phyloP scores from a whole-genome alignment of 2,113 vertebrate genomes.

The Rhineura floridana region DNA sequence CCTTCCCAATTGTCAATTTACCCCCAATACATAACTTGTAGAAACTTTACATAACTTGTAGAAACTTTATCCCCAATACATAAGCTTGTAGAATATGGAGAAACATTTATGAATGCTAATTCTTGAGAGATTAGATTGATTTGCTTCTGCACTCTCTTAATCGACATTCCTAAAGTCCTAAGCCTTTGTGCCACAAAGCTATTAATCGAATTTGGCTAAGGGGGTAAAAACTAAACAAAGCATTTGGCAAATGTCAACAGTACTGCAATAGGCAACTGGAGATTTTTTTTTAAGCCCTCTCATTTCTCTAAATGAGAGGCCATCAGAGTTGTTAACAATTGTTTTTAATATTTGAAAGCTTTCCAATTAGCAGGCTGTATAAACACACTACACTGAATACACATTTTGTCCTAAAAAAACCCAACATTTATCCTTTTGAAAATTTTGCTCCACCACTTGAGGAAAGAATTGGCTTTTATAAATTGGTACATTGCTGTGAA shows the following conservation, averaged over 20 bases:
- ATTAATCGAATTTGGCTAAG: background rate
- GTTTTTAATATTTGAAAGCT: slow-evolving; percentile 38
- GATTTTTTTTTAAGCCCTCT: background rate
- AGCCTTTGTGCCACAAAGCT: background rate
- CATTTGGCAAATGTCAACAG: background rate
- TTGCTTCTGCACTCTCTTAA: slow-evolving; percentile 8
- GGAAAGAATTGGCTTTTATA: slow-evolving; percentile 25
- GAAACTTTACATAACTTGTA: too few species aligned
- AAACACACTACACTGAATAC: slow-evolving; percentile 44
- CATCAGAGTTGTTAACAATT: slow-evolving; percentile 30
- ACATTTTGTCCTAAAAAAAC: slow-evolving; percentile 37
- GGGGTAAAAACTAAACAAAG: background rate
- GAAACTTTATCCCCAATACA: too few species aligned
- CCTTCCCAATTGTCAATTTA: background rate
- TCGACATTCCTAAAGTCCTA: background rate
- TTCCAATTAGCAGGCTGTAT: slow-evolving; percentile 53
- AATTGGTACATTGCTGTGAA: slow-evolving; percentile 6
- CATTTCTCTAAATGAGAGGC: slow-evolving; percentile 41
- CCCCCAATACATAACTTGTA: slow-evolving; percentile 1
- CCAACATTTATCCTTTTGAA: slow-evolving; percentile 34
- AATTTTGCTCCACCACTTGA: slow-evolving; percentile 35
- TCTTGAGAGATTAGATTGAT: background rate
- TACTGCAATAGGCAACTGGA: slow-evolving; percentile 29
- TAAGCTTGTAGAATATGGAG: background rate
- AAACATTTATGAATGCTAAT: slow-evolving; percentile 10